These are phyloP conservation scores for Pelodytes ibericus DNA, from an alignment of 2,797 vertebrate genomes.

Conservation along the genomic window DNA sequence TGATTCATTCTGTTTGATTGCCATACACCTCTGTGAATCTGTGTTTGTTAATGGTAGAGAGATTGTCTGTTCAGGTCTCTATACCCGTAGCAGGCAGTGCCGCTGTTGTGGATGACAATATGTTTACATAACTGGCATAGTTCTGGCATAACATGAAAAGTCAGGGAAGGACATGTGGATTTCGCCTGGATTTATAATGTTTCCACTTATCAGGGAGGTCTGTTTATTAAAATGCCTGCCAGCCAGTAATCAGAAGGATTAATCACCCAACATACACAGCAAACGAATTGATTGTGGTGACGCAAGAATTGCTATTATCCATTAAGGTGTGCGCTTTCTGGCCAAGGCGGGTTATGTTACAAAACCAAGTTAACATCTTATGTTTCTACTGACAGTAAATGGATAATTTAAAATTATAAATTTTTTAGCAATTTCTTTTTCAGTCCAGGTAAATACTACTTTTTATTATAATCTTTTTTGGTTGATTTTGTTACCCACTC, in stretches of 20 bases:
- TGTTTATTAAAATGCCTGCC: conserved; percentile 40
- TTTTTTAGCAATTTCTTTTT: too few species aligned
- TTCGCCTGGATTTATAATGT: conserved; percentile 33
- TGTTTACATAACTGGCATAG: conserved; percentile 63
- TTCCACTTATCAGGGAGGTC: conserved; percentile 43
- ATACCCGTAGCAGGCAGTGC: conserved; percentile 56
- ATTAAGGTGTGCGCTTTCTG: too few species aligned
- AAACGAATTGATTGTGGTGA: background rate
- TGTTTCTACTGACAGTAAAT: too few species aligned
- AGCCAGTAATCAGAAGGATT: conserved; percentile 23
- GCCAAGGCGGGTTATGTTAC: too few species aligned
- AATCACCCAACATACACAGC: conserved; percentile 17
- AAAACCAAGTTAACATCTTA: too few species aligned
- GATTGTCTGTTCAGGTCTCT: background rate
- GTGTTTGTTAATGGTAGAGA: too few species aligned
- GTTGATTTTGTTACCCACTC: too few species aligned
- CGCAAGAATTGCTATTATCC: background rate
- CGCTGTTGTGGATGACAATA: conserved; percentile 25
- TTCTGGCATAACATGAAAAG: conserved; percentile 56
- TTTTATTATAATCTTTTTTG: too few species aligned
- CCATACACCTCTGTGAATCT: too few species aligned
- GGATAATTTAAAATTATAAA: too few species aligned
- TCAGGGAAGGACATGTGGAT: conserved; percentile 48
- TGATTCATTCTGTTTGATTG: too few species aligned
- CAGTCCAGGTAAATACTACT: too few species aligned